Percentiles rank a stretch among this genome's conserved stretches.
Evolutionary conservation across 2,888 invertebrate species (phyloP).

Genomic region (Habroteleia sp.): DNA sequence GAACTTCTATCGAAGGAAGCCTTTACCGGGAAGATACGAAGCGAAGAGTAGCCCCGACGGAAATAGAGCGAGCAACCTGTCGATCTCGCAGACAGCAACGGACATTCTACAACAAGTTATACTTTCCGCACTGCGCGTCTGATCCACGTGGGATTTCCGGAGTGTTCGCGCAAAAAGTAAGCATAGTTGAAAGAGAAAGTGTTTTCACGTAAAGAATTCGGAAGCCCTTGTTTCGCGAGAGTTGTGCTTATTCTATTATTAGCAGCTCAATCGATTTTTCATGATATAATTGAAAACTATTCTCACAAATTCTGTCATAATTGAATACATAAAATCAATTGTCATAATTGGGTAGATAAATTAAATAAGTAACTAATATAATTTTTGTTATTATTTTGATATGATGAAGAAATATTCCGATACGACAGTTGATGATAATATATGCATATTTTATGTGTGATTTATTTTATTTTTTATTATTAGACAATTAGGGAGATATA

Average conservation of each 20-base stretch:
- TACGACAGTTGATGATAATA: too few relatives aligned
- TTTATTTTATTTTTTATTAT: too few relatives aligned
- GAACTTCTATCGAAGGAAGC: conserved; percentile 28
- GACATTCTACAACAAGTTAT: conserved; percentile 77
- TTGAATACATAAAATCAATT: too few relatives aligned
- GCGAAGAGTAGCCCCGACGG: conserved; percentile 33
- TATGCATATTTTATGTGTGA: too few relatives aligned
- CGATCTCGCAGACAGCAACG: conserved; percentile 72
- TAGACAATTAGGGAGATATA: too few relatives aligned
- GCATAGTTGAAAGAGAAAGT: conserved; percentile 56
- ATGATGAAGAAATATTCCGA: too few relatives aligned
- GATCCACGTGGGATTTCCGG: conserved; percentile 74
- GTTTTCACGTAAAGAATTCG: conserved; percentile 28
- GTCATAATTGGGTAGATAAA: too few relatives aligned
- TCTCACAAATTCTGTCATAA: too few relatives aligned
- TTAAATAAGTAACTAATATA: too few relatives aligned
- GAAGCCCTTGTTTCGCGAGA: conserved; percentile 7
- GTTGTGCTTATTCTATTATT: conserved; percentile 9
- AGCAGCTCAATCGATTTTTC: conserved; percentile 3
- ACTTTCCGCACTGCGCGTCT: conserved; percentile 71
- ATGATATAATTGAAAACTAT: conserved; percentile 18
- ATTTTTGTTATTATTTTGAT: too few relatives aligned
- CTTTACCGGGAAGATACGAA: conserved; percentile 17
- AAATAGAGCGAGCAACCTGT: conserved; percentile 69
- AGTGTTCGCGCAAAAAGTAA: conserved; percentile 65